These are phyloP conservation scores for Aplysina aerophoba DNA, from an alignment of 37 sponge, comb jelly and placozoan species.

Conservation along the genomic window DNA sequence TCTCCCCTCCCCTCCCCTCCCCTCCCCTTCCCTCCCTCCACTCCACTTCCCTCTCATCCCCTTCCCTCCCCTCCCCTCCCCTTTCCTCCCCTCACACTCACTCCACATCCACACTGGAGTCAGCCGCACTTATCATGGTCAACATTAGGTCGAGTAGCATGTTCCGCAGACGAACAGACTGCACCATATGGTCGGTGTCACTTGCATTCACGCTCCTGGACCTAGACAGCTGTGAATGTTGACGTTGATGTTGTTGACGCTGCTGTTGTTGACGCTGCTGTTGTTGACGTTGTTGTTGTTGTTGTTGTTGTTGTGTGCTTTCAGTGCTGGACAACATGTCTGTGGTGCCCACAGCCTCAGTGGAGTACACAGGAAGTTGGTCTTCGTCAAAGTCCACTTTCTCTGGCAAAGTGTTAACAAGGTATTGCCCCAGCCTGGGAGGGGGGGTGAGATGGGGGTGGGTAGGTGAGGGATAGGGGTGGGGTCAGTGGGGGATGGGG, in stretches of 20 bases:
- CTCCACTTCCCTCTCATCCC: too few relatives aligned
- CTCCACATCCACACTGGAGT: slow-evolving; percentile 50
- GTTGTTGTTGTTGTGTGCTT: neutral
- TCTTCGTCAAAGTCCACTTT: slow-evolving; percentile 45
- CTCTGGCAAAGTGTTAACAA: slow-evolving; percentile 56
- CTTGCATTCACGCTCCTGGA: neutral
- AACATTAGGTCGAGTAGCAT: slow-evolving; percentile 73
- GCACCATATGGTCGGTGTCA: slow-evolving; percentile 13
- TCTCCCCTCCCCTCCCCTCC: too few relatives aligned
- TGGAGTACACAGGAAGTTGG: slow-evolving; percentile 42
- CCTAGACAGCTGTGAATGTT: neutral
- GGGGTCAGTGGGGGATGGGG: too few relatives aligned
- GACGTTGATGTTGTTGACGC: too few relatives aligned
- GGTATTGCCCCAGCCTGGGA: slow-evolving; percentile 69
- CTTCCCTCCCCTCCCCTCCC: too few relatives aligned
- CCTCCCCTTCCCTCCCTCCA: too few relatives aligned
- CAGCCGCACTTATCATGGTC: slow-evolving; percentile 39
- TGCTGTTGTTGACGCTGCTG: too few relatives aligned
- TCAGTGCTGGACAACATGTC: neutral
- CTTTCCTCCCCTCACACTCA: slow-evolving; percentile 12
- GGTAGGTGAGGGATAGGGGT: too few relatives aligned
- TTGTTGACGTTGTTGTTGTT: too few relatives aligned
- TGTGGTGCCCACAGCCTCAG: neutral
- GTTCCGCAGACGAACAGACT: slow-evolving; percentile 66
- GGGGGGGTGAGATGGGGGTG: too few relatives aligned